Conservation (phyloP, 2,113 vertebrate species). For the Urocolius indicus region DNA sequence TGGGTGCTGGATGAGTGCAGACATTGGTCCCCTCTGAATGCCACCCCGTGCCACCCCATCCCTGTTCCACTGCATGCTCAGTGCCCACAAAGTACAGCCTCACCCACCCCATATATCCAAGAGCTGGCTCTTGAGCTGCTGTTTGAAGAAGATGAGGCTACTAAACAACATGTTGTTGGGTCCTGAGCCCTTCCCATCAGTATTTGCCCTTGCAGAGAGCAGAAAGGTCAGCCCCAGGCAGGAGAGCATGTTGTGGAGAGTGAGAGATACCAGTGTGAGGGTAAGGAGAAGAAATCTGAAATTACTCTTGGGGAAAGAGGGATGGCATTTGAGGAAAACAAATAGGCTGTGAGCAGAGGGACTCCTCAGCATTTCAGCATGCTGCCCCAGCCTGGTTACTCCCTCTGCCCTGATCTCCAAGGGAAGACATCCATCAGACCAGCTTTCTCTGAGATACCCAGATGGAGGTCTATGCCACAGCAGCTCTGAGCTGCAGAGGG, state of each 20-base stretch:
- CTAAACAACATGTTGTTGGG: not conserved
- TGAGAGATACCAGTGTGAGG: accelerated
- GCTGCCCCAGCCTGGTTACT: not conserved
- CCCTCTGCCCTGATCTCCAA: not conserved
- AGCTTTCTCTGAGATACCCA: not conserved
- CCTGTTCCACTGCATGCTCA: accelerated
- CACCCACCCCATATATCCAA: not conserved
- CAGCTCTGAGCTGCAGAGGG: not conserved
- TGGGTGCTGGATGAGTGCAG: not conserved
- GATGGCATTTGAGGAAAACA: not conserved
- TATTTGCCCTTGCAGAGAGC: not conserved
- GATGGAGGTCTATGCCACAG: not conserved
- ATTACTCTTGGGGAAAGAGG: not conserved
- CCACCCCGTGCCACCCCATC: not conserved
- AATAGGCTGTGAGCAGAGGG: not conserved
- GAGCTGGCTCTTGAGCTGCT: not conserved
- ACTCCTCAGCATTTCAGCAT: not conserved
- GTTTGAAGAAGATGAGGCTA: not conserved
- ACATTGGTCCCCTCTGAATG: accelerated
- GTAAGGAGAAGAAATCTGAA: not conserved
- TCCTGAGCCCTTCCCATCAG: not conserved
- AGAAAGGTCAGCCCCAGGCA: not conserved
- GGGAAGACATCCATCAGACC: not conserved
- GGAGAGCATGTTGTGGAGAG: not conserved
- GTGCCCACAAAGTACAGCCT: not conserved